These are phyloP conservation scores for Apis florea DNA, from an alignment of 1,140 invertebrate genomes.

Conservation along the genomic window DNA sequence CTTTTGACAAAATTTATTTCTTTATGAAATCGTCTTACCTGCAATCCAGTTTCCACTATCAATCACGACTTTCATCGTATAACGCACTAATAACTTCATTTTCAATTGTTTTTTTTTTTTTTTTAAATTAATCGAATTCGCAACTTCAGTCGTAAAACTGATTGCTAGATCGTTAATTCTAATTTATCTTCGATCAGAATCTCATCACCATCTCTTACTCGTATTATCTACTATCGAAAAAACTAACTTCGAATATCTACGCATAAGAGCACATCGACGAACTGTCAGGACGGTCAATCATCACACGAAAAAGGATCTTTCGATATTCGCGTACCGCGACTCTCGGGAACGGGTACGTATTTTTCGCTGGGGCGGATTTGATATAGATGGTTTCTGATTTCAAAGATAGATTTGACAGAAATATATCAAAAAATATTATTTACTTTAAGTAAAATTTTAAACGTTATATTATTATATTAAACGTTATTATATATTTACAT, in stretches of 20 bases:
- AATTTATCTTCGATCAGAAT: conserved; percentile 12
- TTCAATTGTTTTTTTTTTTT: neutral
- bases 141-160: neutral
- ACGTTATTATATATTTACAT: too few species aligned
- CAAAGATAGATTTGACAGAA: neutral
- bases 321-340: conserved; percentile 54
- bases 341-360: conserved; percentile 55
- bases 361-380: conserved; percentile 21
- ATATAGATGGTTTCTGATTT: neutral
- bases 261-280: conserved; percentile 66
- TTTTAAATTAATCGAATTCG: neutral
- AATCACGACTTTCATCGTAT: neutral
- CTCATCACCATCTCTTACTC: neutral
- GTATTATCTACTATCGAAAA: conserved; percentile 58
- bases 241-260: conserved; percentile 61
- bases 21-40: conserved; percentile 41
- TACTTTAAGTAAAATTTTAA: neutral
- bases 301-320: conserved; percentile 57
- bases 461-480: too few species aligned
- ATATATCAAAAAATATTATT: neutral
- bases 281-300: conserved; percentile 67
- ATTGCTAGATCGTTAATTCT: conserved; percentile 1
- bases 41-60: conserved; percentile 2
- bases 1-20: conserved; percentile 27
- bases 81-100: neutral